Base-by-base conservation (phyloP, 2,113 vertebrate genomes). In the Vanacampus margaritifer region DNA sequence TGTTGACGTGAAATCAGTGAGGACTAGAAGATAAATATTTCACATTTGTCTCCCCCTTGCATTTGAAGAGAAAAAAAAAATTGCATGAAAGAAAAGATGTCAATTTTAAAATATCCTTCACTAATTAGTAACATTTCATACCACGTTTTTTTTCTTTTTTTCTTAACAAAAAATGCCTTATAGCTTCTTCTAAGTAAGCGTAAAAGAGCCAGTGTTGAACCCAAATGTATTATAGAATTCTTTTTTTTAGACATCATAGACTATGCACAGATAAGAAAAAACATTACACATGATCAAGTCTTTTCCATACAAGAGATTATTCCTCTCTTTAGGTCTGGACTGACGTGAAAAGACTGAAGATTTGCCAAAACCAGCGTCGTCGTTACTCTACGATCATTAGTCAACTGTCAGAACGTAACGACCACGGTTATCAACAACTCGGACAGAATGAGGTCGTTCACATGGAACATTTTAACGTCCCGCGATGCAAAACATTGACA, bases 11-110 rank as follows among this genome's bases (percentile, higher is more conserved):
- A 92, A 92, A 91, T 90, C 80, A 86, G 84, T 77, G 78, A 90
- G 86, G 89, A 92, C 84, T 72, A 78, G 74, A 86, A 87, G 87
- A 91, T 89, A 92, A 90, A 90, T 89, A 92, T 79, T 90, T 92
- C 88, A 91, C 89, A 87, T 90, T 88, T 90, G 60, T 80, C 76
- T 83, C 79, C 85, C 75, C 79, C 67, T 81, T 79, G 66, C 62
- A 57, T 66, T 82, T 75, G 50, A 74, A 88, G 79, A 87, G 72
- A 86, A 82, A 84, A 61, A 74, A 78, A 71, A 81, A 77, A n/a
- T 58, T 69, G 26, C 78, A 71, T 72, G 73, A 83, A 83, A 57
- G 73, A 80, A 87, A 75, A 80, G 21, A 62, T 6, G 70, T 84
- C 64, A 61, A 74, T 81, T 84, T 84, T 79, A 72, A 84, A 87